Evolutionary conservation across 2,113 vertebrate species (phyloP), one percentile per base, ranked within the genome.

Genomic region (Maccullochella peelii): DNA sequence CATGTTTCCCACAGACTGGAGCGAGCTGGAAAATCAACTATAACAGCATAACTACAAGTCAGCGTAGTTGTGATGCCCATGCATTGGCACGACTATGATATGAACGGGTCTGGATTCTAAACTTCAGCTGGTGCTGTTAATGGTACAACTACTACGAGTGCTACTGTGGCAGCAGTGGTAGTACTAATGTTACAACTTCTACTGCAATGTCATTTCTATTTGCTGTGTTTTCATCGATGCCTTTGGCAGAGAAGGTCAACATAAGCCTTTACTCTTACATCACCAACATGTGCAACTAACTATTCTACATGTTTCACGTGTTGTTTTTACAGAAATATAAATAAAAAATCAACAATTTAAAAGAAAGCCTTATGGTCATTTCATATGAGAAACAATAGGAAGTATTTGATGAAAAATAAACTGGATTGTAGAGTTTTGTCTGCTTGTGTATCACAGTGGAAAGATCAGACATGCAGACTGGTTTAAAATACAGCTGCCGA

Each of bases 1-100:
- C 69, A 67, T 36, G 57, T 82, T 86, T 80, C 77, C 59, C 79
- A 69, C 57, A 59, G 58, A 40, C 42, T 23, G 25, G 23, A 54
- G 5, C 2, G 25, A 52, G 33, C n/a, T 33, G 14, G 21, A 44
- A 62, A 44, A n/a, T 49, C 30, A 62, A 57, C 14, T 14, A 21
- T 16, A 38, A 25, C 4, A 33, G 25, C 38, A 20, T n/a, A 77
- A 40, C 2, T 44, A 25, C 3, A 40, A 21, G 33, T 25, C 15
- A 14, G 14, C 18, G 1, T 10, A 30, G 10, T 33, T 61, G 16
- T 54, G 30, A 71, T 30, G 36, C 44, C 36, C 54, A 11, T 47
- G 40, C 8, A 42, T 2, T 38, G 25, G 20, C 38, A 65, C 23
- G 4, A 59, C 36, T 23, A 67, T 42, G 33, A 59, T 14, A 49